These are phyloP conservation scores for Tachuris rubrigastra DNA, from an alignment of 2,113 vertebrate genomes.

Conservation along the genomic window DNA sequence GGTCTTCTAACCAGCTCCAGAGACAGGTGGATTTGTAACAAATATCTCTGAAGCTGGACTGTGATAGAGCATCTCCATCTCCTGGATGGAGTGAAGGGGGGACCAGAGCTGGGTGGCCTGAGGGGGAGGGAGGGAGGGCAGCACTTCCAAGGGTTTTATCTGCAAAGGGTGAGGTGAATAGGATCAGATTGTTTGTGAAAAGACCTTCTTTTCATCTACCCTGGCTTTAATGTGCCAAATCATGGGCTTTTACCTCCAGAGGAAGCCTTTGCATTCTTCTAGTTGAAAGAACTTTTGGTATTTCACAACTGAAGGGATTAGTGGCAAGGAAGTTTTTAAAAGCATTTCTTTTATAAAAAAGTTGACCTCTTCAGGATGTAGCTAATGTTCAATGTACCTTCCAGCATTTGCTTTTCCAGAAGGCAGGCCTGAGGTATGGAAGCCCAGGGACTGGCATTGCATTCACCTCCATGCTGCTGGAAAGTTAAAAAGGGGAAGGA, in stretches of 20 bases:
- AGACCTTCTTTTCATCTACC: background rate
- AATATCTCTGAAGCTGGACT: background rate
- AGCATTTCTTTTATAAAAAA: background rate
- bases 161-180: rapidly evolving
- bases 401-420: background rate
- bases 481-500: background rate
- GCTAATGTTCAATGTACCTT: background rate
- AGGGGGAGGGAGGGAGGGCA: background rate
- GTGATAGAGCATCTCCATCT: background rate
- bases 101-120: background rate
- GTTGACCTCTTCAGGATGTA: background rate
- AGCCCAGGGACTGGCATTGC: background rate
- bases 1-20: background rate
- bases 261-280: background rate
- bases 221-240: background rate
- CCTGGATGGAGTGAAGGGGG: background rate
- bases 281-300: constrained; percentile 4
- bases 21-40: background rate
- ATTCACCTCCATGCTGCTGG: background rate
- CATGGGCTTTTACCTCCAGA: background rate
- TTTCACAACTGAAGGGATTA: background rate
- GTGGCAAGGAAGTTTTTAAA: background rate
- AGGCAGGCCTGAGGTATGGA: background rate
- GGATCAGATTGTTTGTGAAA: background rate
- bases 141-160: background rate